Percentiles rank a stretch among this genome's conserved stretches.
phyloP scores from a whole-genome alignment of 2,113 vertebrate species.

The Lasiurus borealis region DNA sequence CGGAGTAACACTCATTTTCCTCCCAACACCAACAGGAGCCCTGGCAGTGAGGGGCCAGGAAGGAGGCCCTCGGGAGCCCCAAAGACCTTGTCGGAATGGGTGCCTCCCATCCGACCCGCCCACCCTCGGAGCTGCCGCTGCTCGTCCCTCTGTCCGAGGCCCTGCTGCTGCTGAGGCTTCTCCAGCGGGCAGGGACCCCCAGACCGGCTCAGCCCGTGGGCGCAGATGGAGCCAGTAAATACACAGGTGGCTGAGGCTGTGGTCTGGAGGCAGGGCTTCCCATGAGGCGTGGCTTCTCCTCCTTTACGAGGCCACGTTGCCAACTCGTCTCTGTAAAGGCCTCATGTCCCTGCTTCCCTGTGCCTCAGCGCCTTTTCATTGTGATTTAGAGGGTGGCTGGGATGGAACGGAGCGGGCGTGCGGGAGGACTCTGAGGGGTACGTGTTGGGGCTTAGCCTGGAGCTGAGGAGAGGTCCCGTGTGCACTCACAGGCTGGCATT shows the following conservation, averaged over 20 bases:
- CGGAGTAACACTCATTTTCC: conserved; percentile 1
- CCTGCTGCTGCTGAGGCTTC: background rate
- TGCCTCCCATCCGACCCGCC: background rate
- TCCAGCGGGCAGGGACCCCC: background rate
- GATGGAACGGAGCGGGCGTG: conserved; percentile 4
- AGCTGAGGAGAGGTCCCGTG: conserved; percentile 21
- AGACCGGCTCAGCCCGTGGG: background rate
- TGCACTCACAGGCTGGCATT: conserved; percentile 55
- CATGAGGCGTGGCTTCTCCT: conserved; percentile 44
- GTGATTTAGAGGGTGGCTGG: conserved; percentile 40
- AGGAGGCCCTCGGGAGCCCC: background rate
- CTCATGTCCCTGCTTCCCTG: background rate
- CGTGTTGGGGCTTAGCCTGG: conserved; percentile 5
- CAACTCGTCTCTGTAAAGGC: background rate
- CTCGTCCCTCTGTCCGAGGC: background rate
- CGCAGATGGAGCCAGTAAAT: conserved; percentile 43
- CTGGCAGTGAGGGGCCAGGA: background rate
- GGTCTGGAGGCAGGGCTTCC: conserved; percentile 11
- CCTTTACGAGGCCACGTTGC: conserved; percentile 33
- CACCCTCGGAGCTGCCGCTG: background rate
- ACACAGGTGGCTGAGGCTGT: conserved; percentile 55
- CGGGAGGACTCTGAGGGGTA: background rate
- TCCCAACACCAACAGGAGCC: background rate
- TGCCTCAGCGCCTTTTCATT: background rate
- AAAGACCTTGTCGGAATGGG: conserved; percentile 15